These are phyloP conservation scores for Acanthaster planci DNA, from an alignment of 35 echinoderm and acorn worm genomes.

Conservation along the genomic window DNA sequence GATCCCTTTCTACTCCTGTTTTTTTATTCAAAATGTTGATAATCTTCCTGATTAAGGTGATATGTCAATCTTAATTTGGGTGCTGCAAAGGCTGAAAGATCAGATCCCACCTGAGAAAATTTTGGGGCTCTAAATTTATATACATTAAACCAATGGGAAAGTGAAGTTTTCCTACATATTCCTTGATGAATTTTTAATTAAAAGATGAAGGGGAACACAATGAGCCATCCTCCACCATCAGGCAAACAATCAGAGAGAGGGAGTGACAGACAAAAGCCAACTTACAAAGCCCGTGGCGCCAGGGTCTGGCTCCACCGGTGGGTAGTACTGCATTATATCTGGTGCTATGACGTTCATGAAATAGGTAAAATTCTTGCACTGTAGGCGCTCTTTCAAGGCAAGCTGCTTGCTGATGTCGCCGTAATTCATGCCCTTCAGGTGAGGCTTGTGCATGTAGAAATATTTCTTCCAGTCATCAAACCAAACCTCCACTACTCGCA, in stretches of 20 bases:
- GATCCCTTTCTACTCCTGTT: no score
- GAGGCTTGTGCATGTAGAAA: slow-evolving; percentile 78
- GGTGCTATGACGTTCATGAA: slow-evolving; percentile 90
- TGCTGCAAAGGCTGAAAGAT: no score
- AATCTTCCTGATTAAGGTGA: no score
- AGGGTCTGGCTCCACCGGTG: slow-evolving; percentile 89
- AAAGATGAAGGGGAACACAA: no score
- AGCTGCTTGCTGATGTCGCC: slow-evolving; percentile 98
- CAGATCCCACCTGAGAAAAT: no score
- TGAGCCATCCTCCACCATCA: not conserved
- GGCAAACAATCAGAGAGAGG: not conserved
- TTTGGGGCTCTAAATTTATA: no score
- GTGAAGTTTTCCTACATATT: not conserved
- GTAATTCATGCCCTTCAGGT: slow-evolving; percentile 63
- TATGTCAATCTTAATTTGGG: no score
- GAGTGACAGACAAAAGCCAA: slow-evolving; percentile 3
- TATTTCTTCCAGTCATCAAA: slow-evolving; percentile 96
- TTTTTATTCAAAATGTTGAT: no score
- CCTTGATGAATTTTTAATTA: not conserved
- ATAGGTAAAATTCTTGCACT: slow-evolving; percentile 97
- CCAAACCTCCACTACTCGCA: slow-evolving; percentile 93
- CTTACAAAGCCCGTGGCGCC: slow-evolving; percentile 72
- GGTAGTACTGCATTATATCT: slow-evolving; percentile 96
- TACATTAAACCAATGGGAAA: no score
- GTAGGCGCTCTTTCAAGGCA: slow-evolving; percentile 63